These are phyloP conservation scores for Magallana gigas DNA, from an alignment of 1,140 invertebrate species.

Conservation along the genomic window DNA sequence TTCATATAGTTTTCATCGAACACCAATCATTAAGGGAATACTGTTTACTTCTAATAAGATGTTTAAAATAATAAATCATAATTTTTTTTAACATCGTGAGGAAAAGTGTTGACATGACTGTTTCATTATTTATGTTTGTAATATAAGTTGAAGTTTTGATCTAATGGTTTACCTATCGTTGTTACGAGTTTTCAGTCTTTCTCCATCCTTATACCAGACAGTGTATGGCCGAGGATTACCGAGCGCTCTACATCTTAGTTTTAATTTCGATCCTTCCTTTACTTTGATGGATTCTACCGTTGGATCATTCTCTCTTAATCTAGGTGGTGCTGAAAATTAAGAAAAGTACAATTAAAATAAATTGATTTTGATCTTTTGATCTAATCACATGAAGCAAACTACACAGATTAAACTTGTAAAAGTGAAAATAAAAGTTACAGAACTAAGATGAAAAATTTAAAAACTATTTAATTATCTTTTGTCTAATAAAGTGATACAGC, in stretches of 20 bases:
- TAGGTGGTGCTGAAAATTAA: not conserved
- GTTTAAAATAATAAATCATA: not conserved
- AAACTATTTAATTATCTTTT: no score
- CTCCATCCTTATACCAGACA: constrained; percentile 5
- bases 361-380: no score
- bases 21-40: not conserved
- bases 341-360: no score
- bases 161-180: not conserved
- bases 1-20: not conserved
- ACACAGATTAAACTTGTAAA: no score
- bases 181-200: not conserved
- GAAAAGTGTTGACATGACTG: not conserved
- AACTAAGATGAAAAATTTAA: no score
- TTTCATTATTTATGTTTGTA: not conserved
- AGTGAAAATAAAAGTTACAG: no score
- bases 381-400: no score
- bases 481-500: no score
- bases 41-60: not conserved
- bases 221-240: not conserved
- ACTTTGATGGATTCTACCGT: not conserved
- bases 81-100: not conserved
- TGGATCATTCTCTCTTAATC: not conserved
- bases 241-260: not conserved
- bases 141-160: not conserved
- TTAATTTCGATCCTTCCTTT: not conserved